Percentiles rank a stretch among this genome's conserved stretches.
phyloP scores from a whole-genome alignment of 2,113 vertebrate genomes.

The Bubo scandiacus region DNA sequence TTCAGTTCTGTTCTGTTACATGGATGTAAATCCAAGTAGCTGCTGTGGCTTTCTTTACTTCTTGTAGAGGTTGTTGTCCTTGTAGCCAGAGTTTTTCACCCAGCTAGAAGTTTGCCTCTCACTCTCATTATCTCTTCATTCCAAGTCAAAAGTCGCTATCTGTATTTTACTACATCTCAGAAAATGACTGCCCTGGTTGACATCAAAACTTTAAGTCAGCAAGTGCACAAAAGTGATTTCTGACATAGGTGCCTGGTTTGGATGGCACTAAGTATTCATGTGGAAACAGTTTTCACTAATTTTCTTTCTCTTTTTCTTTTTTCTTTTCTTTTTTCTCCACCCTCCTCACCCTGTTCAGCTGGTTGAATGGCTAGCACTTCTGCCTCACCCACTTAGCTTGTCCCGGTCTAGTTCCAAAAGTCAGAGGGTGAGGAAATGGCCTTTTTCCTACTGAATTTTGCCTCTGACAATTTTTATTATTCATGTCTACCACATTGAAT shows the following conservation, averaged over 20 bases:
- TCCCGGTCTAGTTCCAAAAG: background rate
- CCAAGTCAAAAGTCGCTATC: background rate
- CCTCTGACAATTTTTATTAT: background rate
- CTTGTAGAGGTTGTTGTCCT: background rate
- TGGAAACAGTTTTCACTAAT: background rate
- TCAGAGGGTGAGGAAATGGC: background rate
- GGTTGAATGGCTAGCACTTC: background rate
- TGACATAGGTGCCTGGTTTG: background rate
- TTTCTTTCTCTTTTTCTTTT: background rate
- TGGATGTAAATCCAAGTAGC: background rate
- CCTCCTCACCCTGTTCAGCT: rapidly evolving
- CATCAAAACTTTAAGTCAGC: background rate
- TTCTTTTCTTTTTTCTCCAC: rapidly evolving
- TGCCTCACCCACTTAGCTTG: background rate
- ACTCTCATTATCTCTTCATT: background rate
- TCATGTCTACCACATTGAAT: background rate
- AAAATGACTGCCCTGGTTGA: background rate
- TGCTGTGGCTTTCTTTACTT: background rate
- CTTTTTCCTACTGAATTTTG: background rate
- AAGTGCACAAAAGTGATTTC: background rate
- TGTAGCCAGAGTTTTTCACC: background rate
- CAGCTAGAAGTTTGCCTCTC: background rate
- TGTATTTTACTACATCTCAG: background rate
- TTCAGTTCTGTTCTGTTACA: background rate
- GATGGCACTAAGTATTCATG: background rate